Evolutionary conservation across 2,797 vertebrate genomes (phyloP).

Genomic region (Sebastes minor): DNA sequence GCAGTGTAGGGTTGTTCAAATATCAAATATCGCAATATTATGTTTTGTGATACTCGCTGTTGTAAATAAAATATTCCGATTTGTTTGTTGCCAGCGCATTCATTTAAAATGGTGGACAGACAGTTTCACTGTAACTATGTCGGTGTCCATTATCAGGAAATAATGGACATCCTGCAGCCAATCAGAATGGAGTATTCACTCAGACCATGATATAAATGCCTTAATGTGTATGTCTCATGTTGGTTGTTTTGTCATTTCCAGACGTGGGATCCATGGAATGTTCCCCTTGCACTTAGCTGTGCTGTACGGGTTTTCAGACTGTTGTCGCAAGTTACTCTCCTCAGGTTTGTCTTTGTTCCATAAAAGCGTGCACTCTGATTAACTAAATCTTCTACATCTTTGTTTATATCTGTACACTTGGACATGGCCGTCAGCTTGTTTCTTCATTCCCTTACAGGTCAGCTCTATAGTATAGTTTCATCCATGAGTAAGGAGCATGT

Average conservation of each 20-base stretch:
- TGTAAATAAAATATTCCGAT: too few relatives aligned
- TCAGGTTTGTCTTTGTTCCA: constrained; percentile 84
- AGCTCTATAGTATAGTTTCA: constrained; percentile 99
- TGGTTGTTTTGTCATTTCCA: constrained; percentile 52
- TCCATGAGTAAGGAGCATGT: constrained; percentile 98
- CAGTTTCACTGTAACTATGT: too few relatives aligned
- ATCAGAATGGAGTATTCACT: background rate
- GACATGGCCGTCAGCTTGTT: background rate
- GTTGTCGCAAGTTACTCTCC: constrained; percentile 99
- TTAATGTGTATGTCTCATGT: background rate
- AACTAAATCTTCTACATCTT: background rate
- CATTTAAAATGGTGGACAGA: too few relatives aligned
- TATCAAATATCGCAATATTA: too few relatives aligned
- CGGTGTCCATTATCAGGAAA: too few relatives aligned
- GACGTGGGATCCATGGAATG: constrained; percentile 96
- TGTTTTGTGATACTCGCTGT: too few relatives aligned
- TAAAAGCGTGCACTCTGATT: background rate
- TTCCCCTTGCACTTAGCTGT: constrained; percentile 97
- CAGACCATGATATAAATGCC: background rate
- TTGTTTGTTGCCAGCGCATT: too few relatives aligned
- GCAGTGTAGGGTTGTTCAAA: too few relatives aligned
- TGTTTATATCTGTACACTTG: background rate
- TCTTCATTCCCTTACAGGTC: constrained; percentile 81
- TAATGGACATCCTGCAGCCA: too few relatives aligned
- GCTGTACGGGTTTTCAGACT: constrained; percentile 98